Evolutionary conservation across 1,140 invertebrate genomes (phyloP), one percentile per base, ranked within the genome.

Genomic region (Phthorimaea operculella): DNA sequence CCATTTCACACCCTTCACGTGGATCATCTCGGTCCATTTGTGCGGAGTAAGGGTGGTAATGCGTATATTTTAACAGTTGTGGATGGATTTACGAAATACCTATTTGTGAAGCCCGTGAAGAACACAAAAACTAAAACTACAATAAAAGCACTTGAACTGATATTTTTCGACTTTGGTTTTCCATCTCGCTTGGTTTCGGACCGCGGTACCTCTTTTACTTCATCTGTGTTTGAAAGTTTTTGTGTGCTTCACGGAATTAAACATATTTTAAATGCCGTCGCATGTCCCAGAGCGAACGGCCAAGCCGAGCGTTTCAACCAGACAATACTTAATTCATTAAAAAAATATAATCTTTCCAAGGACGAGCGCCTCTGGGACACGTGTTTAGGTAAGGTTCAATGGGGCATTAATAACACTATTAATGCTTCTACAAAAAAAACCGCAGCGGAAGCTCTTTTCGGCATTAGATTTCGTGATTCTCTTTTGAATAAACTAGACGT

Each of bases 261-360:
- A 14, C 48, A 50, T 18, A 11, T 33, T 9, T 15, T 50, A 50
- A 50, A 50, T 33, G 48, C 48, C 4, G 48, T 50, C 21, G 48
- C 48, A 4, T 50, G 48, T 50, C 48, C 48, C 11, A 21, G 48
- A 11, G 48, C 48, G n/a, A 50, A 50, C 21, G 48, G 48, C 14
- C 48, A 50, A 50, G 48, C 48, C 10, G 48, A 50, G 14, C 17
- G 48, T 12, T 50, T 28, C 15, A 50, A 50, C 21, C 48, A 50
- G 15, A 50, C 48, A 4, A 50, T 50, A 12, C 14, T 50, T 1
- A 33, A 50, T 50, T 21, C 48, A 11, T 28, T 50, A 14, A 14
- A 17, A 28, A 28, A 21, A 33, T 33, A 50, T 8, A 50, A 50
- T 33, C 10, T 33, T 10, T 1, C 7, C 10, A 50, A 50, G 11